Conservation (phyloP, 2,888 invertebrate genomes). For the Caenorhabditis virilis region DNA sequence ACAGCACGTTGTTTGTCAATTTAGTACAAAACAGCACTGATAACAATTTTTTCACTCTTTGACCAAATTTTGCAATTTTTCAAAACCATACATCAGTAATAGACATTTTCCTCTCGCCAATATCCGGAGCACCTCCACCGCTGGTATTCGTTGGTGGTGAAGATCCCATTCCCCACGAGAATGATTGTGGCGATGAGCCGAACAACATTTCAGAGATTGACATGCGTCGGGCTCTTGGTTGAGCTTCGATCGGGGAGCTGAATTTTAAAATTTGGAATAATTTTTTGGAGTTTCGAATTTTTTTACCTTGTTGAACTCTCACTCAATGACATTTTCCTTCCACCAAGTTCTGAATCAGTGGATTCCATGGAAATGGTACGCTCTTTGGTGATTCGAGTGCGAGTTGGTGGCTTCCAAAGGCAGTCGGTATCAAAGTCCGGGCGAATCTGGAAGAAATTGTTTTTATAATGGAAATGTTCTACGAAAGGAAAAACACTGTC, state of each 20-base stretch:
- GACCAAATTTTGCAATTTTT: too few species aligned
- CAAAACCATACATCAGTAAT: constrained; percentile 36
- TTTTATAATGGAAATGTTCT: not conserved
- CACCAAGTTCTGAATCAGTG: constrained; percentile 40
- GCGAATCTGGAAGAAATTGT: constrained; percentile 36
- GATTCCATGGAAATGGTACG: constrained; percentile 51
- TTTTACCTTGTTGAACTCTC: not conserved
- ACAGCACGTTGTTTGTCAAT: too few species aligned
- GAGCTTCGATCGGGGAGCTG: constrained; percentile 37
- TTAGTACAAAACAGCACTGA: too few species aligned
- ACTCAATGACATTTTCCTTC: constrained; percentile 21
- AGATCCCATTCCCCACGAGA: constrained; percentile 49
- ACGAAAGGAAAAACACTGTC: not conserved
- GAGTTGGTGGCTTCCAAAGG: constrained; percentile 50
- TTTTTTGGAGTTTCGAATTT: too few species aligned
- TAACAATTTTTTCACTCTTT: too few species aligned
- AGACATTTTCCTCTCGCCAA: constrained; percentile 37
- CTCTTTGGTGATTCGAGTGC: constrained; percentile 23
- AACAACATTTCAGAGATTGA: constrained; percentile 50
- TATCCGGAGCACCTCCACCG: too few species aligned
- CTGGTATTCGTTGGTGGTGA: constrained; percentile 7
- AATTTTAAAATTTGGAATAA: too few species aligned
- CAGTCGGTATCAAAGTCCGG: constrained; percentile 55
- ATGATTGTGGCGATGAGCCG: constrained; percentile 44
- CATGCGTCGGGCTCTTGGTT: constrained; percentile 45